These are phyloP conservation scores for Nothura maculosa DNA, from an alignment of 2,797 vertebrate genomes.

Conservation along the genomic window DNA sequence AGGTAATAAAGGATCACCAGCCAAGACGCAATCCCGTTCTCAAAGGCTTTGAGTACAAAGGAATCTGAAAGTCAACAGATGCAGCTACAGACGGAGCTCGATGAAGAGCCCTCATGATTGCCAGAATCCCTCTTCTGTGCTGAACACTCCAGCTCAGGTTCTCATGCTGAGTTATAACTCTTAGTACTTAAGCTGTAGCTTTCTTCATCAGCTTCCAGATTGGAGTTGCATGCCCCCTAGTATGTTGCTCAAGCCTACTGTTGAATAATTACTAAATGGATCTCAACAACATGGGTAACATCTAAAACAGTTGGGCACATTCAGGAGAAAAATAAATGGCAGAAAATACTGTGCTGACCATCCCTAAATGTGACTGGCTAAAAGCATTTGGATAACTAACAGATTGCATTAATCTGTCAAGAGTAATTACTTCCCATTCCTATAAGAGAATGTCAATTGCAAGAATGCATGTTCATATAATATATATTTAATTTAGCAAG, in stretches of 20 bases:
- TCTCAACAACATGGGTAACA: not conserved
- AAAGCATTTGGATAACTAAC: not conserved
- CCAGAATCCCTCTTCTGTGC: not conserved
- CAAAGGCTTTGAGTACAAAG: not conserved
- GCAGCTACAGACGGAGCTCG: not conserved
- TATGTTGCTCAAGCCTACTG: not conserved
- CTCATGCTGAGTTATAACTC: not conserved
- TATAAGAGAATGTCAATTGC: not conserved
- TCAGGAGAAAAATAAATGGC: not conserved
- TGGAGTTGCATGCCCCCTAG: not conserved
- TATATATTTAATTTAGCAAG: constrained; percentile 19
- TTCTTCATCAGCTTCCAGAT: not conserved
- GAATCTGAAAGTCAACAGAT: not conserved
- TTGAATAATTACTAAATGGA: not conserved
- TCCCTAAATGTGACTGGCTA: not conserved
- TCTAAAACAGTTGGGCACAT: not conserved
- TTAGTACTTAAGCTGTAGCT: not conserved
- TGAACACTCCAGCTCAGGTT: not conserved
- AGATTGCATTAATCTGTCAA: constrained; percentile 13
- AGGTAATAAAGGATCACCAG: not conserved
- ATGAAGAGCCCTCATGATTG: not conserved
- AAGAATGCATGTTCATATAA: not conserved
- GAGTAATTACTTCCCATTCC: constrained; percentile 6
- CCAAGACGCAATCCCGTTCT: not conserved
- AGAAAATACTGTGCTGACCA: not conserved